Evolutionary conservation across 2,888 invertebrate genomes (phyloP).

Genomic region (Vesta saturnalis): DNA sequence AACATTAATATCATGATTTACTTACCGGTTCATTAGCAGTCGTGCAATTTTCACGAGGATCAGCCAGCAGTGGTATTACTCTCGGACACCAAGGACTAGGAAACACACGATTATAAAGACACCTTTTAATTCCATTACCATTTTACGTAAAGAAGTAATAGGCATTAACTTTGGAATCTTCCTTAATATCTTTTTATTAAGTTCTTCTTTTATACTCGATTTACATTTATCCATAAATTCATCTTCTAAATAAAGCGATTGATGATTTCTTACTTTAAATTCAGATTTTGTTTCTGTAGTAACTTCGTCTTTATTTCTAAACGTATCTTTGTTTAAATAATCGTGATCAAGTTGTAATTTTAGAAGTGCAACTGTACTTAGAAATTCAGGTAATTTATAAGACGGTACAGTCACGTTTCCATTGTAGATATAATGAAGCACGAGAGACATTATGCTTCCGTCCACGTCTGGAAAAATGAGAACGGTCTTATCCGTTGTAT

Average conservation of each 20-base stretch:
- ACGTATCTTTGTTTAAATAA: constrained; percentile 26
- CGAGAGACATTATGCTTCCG: constrained; percentile 69
- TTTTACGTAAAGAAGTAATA: constrained; percentile 40
- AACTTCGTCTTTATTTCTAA: not conserved
- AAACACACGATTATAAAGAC: constrained; percentile 65
- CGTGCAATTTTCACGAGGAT: constrained; percentile 54
- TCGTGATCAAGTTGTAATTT: constrained; percentile 51
- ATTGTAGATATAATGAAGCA: constrained; percentile 75
- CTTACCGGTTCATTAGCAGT: constrained; percentile 25
- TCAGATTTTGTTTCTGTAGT: not conserved
- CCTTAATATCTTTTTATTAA: constrained; percentile 26
- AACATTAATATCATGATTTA: not conserved
- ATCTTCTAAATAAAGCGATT: not conserved
- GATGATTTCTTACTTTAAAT: too few species aligned
- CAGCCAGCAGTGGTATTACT: constrained; percentile 51
- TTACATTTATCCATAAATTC: not conserved
- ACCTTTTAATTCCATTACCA: constrained; percentile 46
- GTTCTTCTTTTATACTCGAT: not conserved
- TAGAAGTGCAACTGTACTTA: constrained; percentile 65
- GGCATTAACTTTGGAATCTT: constrained; percentile 56
- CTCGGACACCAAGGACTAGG: constrained; percentile 69
- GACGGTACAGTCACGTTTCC: constrained; percentile 71
- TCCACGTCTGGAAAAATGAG: constrained; percentile 74
- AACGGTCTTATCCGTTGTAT: constrained; percentile 67
- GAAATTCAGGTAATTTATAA: constrained; percentile 67